Evolutionary conservation across 2,797 vertebrate genomes (phyloP).

Genomic region (Scyliorhinus canicula): DNA sequence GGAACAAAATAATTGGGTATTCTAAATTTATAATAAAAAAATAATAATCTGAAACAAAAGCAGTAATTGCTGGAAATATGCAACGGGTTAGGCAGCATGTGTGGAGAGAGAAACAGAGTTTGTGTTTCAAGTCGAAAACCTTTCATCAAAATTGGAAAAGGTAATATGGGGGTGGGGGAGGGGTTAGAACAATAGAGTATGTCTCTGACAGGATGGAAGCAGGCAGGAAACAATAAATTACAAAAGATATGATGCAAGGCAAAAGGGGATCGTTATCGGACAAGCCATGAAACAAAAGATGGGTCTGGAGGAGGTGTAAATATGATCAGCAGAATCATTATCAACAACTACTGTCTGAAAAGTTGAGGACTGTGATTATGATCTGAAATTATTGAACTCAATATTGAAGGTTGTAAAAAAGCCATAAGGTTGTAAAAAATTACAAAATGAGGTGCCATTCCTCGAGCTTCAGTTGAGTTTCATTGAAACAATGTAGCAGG

Average conservation of each 20-base stretch:
- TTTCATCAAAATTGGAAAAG: neutral
- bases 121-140: neutral
- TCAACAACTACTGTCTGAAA: neutral
- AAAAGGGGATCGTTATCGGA: neutral
- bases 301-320: neutral
- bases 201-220: neutral
- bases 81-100: neutral
- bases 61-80: neutral
- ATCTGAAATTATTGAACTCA: neutral
- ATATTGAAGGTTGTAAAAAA: neutral
- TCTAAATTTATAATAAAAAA: too few species aligned
- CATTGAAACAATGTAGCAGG: neutral
- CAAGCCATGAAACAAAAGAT: neutral
- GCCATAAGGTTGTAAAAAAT: neutral
- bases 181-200: neutral
- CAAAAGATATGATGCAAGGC: neutral
- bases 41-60: neutral
- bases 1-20: too few species aligned
- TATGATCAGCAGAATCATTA: neutral
- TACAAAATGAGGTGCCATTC: neutral
- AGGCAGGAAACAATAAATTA: neutral
- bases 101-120: neutral
- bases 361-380: neutral
- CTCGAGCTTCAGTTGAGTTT: neutral
- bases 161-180: too few species aligned